A percentile compares a stretch with the other conserved stretches of the same genome.
Conservation (phyloP, 2,888 invertebrate genomes). For the Escarpia spicata region DNA sequence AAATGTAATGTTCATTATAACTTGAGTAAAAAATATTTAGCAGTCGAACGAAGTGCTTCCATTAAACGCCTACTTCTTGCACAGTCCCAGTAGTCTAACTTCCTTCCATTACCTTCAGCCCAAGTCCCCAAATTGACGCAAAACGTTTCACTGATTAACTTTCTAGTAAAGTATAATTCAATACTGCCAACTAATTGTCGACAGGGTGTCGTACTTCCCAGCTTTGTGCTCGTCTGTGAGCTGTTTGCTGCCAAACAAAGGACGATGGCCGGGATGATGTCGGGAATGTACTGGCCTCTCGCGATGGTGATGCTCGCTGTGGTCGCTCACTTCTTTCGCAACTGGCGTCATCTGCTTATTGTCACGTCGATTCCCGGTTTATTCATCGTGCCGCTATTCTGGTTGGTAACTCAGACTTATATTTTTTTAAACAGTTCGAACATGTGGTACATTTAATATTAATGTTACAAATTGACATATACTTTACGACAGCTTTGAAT, state of each 20-base stretch:
- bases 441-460: no score
- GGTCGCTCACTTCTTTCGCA: slow-evolving; percentile 25
- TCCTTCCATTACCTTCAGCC: no score
- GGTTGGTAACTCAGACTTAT: slow-evolving; percentile 21
- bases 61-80: no score
- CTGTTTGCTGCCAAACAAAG: slow-evolving; percentile 32
- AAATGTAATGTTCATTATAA: no score
- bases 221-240: slow-evolving; percentile 34
- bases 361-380: slow-evolving; percentile 27
- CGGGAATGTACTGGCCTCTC: slow-evolving; percentile 31
- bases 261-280: slow-evolving; percentile 26
- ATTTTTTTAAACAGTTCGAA: no score
- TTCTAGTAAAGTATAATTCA: neutral
- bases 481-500: no score
- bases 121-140: no score
- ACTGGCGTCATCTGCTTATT: slow-evolving; percentile 32
- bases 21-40: no score
- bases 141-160: neutral
- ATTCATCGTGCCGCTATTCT: slow-evolving; percentile 26
- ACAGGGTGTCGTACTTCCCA: slow-evolving; percentile 32
- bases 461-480: no score
- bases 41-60: no score
- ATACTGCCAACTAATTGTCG: neutral
- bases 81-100: no score
- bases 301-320: slow-evolving; percentile 29